Conservation (phyloP, 2,888 invertebrate genomes). For the Hydriomena furcata region DNA sequence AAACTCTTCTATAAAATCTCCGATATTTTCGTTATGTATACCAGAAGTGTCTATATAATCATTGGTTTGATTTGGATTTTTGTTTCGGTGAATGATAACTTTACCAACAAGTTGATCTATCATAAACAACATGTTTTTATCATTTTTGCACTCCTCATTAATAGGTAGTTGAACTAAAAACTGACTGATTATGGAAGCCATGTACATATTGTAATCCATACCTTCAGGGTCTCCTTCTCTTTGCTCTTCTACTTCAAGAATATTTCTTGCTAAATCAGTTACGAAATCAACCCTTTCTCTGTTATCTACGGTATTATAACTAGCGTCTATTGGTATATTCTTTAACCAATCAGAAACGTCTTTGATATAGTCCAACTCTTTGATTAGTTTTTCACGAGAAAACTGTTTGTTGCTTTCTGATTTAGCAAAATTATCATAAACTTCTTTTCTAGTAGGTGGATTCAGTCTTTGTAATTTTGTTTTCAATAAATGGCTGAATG, state of each 20-base stretch:
- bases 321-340: conserved; percentile 46
- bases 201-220: conserved; percentile 47
- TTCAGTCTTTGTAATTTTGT: conserved; percentile 50
- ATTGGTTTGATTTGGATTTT: conserved; percentile 5
- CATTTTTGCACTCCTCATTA: conserved; percentile 33
- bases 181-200: conserved; percentile 43
- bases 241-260: conserved; percentile 52
- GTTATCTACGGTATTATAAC: conserved; percentile 48
- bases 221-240: conserved; percentile 39
- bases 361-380: conserved; percentile 57
- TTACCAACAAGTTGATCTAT: conserved; percentile 43
- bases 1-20: conserved; percentile 55
- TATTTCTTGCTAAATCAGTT: conserved; percentile 51
- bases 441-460: conserved; percentile 44
- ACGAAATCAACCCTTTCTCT: conserved; percentile 51
- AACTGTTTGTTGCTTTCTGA: conserved; percentile 34
- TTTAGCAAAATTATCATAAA: conserved; percentile 43
- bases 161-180: conserved; percentile 44
- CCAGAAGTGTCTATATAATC: conserved; percentile 28
- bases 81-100: conserved; percentile 32
- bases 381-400: conserved; percentile 40
- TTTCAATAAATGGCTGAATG: conserved; percentile 51
- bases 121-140: conserved; percentile 36
- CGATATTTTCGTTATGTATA: conserved; percentile 45
- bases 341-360: conserved; percentile 64